Evolutionary conservation across 2,888 invertebrate genomes (phyloP).

Genomic region (Alloplasta piceator): DNA sequence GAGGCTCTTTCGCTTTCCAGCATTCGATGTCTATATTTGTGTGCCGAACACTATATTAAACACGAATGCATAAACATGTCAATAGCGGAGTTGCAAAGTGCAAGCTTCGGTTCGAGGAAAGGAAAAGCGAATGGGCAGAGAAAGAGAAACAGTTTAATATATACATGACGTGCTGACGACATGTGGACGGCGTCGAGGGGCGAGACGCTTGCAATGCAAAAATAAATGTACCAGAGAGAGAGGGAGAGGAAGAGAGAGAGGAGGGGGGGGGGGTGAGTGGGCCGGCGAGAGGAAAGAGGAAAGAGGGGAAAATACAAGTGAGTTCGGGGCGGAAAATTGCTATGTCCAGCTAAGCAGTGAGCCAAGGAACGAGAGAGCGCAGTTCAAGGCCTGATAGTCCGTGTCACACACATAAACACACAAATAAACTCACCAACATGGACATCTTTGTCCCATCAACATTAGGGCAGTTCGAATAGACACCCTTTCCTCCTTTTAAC

Average conservation of each 20-base stretch:
- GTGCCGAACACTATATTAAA: too few relatives aligned
- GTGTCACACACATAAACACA: constrained; percentile 19
- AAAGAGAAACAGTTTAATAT: neutral
- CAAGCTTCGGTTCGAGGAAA: constrained; percentile 47
- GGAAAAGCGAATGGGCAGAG: constrained; percentile 31
- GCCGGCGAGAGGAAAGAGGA: constrained; percentile 30
- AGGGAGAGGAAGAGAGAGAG: constrained; percentile 1
- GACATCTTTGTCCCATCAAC: neutral
- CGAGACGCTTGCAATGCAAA: neutral
- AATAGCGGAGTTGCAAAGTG: constrained; percentile 45
- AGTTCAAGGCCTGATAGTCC: constrained; percentile 75
- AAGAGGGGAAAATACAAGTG: neutral
- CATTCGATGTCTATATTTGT: too few relatives aligned
- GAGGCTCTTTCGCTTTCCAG: too few relatives aligned
- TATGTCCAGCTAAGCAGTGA: constrained; percentile 68
- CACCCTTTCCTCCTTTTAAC: too few relatives aligned
- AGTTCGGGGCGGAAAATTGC: constrained; percentile 73
- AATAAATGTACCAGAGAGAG: neutral
- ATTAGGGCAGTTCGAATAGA: neutral
- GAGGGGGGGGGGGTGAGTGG: constrained; percentile 1
- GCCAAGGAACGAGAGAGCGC: constrained; percentile 67
- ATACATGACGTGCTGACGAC: constrained; percentile 18
- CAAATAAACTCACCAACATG: neutral
- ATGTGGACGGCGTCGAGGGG: constrained; percentile 18
- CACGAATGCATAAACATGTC: constrained; percentile 21